phyloP scores from a whole-genome alignment of 2,113 vertebrate genomes.

The Dipodomys stephensi region DNA sequence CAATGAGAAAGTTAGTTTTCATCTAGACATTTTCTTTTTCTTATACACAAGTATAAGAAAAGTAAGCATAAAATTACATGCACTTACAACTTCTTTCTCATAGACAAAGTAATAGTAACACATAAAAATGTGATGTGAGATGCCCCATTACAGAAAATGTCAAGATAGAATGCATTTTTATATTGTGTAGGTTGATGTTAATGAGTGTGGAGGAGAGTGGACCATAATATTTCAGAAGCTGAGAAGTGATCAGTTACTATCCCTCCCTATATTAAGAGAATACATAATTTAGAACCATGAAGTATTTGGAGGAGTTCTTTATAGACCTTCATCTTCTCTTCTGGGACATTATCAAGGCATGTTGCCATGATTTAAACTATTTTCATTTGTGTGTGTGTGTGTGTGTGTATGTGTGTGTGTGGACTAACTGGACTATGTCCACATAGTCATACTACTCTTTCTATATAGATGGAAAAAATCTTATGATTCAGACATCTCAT shows the following conservation, averaged over 20 bases:
- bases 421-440: neutral
- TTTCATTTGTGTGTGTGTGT: neutral
- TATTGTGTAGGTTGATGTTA: neutral
- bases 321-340: rapidly evolving
- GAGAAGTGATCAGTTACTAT: neutral
- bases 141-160: rapidly evolving
- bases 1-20: neutral
- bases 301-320: neutral
- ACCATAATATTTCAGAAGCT: neutral
- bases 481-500: neutral
- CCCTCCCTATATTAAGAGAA: too few species aligned
- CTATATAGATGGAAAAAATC: neutral
- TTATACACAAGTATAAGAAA: neutral
- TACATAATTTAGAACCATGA: too few species aligned
- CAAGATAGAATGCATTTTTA: neutral
- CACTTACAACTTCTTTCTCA: neutral
- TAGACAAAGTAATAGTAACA: neutral
- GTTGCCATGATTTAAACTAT: neutral
- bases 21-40: neutral
- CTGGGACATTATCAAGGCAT: neutral
- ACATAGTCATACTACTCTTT: neutral
- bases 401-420: too few species aligned
- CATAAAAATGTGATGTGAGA: neutral
- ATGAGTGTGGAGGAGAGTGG: too few species aligned
- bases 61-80: neutral